Percentiles rank a stretch among this genome's conserved stretches.
Conservation (phyloP, 2,797 vertebrate genomes). For the Taeniopygia guttata region DNA sequence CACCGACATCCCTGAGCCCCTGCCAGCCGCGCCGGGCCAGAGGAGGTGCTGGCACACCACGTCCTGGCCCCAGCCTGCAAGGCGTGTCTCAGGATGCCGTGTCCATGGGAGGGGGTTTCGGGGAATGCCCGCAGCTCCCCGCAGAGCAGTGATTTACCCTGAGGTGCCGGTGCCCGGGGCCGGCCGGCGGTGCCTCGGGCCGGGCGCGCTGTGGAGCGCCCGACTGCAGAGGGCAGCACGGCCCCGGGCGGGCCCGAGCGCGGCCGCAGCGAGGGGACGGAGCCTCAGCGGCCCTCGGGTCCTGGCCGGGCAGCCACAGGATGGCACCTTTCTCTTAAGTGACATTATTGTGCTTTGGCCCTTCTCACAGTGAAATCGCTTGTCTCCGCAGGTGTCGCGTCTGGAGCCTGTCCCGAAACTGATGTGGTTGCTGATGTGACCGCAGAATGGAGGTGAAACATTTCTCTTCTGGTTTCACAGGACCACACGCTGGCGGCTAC, state of each 20-base stretch:
- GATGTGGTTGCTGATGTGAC: not conserved
- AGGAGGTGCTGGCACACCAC: not conserved
- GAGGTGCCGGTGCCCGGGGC: accelerated
- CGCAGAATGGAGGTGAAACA: not conserved
- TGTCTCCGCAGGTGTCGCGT: not conserved
- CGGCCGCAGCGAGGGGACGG: not conserved
- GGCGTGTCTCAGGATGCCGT: accelerated
- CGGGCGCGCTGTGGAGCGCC: not conserved
- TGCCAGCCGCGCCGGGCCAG: accelerated
- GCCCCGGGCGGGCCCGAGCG: not conserved
- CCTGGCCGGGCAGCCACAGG: not conserved
- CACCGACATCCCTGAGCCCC: not conserved
- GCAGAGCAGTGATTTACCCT: too few relatives aligned
- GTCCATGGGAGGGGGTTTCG: not conserved
- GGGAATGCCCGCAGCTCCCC: not conserved
- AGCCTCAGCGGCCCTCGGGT: accelerated
- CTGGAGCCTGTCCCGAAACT: not conserved
- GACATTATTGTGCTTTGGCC: not conserved
- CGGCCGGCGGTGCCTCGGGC: accelerated
- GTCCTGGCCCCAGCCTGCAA: not conserved
- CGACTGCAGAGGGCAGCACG: conserved; percentile 58
- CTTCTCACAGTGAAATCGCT: not conserved
- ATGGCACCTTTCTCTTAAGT: not conserved
- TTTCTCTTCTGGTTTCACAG: not conserved
- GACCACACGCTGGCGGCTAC: not conserved